Percentiles rank a stretch among this genome's conserved stretches.
These are phyloP conservation scores for Ceuthmochares aereus DNA, from an alignment of 2,113 vertebrate genomes.

Conservation along the genomic window DNA sequence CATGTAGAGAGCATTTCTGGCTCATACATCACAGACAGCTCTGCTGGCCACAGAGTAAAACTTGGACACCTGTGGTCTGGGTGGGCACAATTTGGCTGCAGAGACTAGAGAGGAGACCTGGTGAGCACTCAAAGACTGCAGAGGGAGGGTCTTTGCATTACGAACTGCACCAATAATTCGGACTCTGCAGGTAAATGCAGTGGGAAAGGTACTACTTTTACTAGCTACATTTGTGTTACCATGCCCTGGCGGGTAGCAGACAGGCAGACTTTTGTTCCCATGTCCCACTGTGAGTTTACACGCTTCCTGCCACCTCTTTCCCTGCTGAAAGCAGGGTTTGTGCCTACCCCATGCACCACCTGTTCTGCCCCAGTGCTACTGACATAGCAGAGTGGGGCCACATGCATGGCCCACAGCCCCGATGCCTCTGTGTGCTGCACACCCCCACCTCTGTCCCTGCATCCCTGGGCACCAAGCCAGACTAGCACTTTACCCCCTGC, in stretches of 20 bases:
- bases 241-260: neutral
- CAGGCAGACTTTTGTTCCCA: neutral
- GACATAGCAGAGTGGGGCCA: neutral
- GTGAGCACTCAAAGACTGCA: neutral
- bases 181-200: neutral
- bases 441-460: neutral
- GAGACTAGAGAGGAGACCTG: neutral
- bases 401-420: neutral
- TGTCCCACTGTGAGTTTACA: fast-evolving
- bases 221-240: neutral
- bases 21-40: neutral
- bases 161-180: neutral
- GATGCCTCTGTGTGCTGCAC: neutral
- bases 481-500: neutral
- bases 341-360: neutral
- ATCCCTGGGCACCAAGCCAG: neutral
- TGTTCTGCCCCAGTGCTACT: neutral
- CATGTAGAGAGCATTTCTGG: neutral
- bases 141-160: neutral
- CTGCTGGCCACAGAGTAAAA: fast-evolving
- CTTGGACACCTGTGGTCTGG: neutral
- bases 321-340: neutral
- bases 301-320: fast-evolving
- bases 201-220: neutral
- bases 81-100: neutral